Conservation (phyloP, 92 coral and sea anemone genomes). For the Blastomussa wellsi region DNA sequence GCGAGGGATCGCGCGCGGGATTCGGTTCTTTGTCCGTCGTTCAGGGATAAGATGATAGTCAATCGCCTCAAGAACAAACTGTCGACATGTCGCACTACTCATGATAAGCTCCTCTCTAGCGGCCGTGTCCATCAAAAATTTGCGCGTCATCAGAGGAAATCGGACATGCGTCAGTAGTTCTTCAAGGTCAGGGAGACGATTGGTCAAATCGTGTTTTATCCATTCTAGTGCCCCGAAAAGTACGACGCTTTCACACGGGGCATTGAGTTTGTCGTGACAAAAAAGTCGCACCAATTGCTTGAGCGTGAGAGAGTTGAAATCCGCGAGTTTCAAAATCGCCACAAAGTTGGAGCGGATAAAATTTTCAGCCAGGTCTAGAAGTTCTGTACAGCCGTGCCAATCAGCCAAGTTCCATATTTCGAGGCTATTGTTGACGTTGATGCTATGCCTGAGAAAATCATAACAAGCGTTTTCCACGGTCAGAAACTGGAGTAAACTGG, state of each 20-base stretch:
- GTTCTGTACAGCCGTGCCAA: constrained; percentile 73
- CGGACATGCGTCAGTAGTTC: constrained; percentile 87
- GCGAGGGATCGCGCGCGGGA: constrained; percentile 78
- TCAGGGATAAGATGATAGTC: constrained; percentile 96
- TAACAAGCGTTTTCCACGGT: constrained; percentile 91
- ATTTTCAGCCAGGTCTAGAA: constrained; percentile 71
- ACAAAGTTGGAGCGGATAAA: constrained; percentile 84
- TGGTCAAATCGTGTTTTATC: constrained; percentile 73
- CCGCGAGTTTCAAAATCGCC: constrained; percentile 80
- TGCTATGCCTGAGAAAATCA: constrained; percentile 83
- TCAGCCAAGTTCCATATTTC: constrained; percentile 94
- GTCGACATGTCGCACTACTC: constrained; percentile 78
- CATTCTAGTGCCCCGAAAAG: constrained; percentile 85
- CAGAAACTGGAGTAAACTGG: constrained; percentile 88
- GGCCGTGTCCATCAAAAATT: constrained; percentile 87
- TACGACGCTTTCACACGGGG: constrained; percentile 84
- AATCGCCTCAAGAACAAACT: constrained; percentile 84
- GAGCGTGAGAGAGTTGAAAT: constrained; percentile 65
- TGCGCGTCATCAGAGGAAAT: constrained; percentile 86
- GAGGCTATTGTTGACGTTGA: constrained; percentile 79
- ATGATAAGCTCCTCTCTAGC: constrained; percentile 85
- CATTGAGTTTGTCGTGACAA: constrained; percentile 87
- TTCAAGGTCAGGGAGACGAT: constrained; percentile 61
- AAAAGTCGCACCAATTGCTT: constrained; percentile 75
- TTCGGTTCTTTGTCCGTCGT: constrained; percentile 64